Base-by-base conservation (phyloP, 2,797 vertebrate genomes). In the Danio jaintianensis region DNA sequence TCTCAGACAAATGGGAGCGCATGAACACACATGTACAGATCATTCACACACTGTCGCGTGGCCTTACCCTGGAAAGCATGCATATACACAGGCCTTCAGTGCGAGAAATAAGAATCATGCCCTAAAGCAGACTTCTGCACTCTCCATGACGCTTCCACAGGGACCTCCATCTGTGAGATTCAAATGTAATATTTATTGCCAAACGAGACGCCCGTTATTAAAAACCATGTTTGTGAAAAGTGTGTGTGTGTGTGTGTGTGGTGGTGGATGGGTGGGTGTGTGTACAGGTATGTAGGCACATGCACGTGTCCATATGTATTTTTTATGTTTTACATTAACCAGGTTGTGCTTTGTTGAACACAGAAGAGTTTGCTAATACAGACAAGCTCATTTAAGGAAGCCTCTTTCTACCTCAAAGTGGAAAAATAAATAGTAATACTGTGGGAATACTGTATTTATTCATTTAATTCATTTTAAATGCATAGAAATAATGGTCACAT, bases 111-210 rank as follows among this genome's bases (percentile, higher is more conserved):
- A 87, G 89, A 78, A 69, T 56, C 89, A 88, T 91, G 86, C 90
- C 91, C 92, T 85, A 86, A 85, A 86, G 88, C 86, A 83, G 88
- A 90, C 89, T 84, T 77, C 16, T 84, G 86, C 83, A 89, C 90
- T 91, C 78, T 64, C 82, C 64, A 78, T 91, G 89, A 81, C 82
- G 13, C 78, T 88, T 90, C 87, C 91, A 90, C 85, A 74, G 89
- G 88, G 87, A 81, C 86, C 79, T 7, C 82, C 82, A 87, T 87
- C 90, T 91, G 86, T 87, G 90, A 88, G 89, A 91, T 89, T 86
- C 79, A 79, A 85, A 90, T 92, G 88, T 85, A 92, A 87, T 90
- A 90, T 93, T 91, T 88, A 91, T 89, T 86, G 66, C 86, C 87
- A 85, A 86, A 89, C 86, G 86, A 85, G 80, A 15, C 59, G 6